These are phyloP conservation scores for Rattus norvegicus DNA, from an alignment of 2,113 vertebrate species.

Conservation along the genomic window GRCr8 NC_086020.1:194588501-194589000, in stretches of 20 bases:
- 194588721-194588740: neutral
- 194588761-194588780: neutral
- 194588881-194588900: neutral
- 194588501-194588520: neutral
- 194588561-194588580: neutral
- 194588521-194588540: neutral
- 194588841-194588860: neutral
- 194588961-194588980: neutral
- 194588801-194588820: neutral
- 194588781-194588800: neutral
- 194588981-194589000: neutral
- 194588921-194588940: neutral
- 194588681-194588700: neutral
- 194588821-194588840: neutral
- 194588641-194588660: too few species aligned
- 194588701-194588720: neutral
- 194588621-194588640: neutral
- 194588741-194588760: neutral
- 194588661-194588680: too few species aligned
- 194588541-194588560: neutral
- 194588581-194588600: neutral
- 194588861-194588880: neutral
- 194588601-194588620: neutral
- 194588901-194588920: constrained; percentile 31
- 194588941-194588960: neutral